Evolutionary conservation across 2,797 vertebrate species (phyloP).

Genomic region (Etheostoma perlongum): DNA sequence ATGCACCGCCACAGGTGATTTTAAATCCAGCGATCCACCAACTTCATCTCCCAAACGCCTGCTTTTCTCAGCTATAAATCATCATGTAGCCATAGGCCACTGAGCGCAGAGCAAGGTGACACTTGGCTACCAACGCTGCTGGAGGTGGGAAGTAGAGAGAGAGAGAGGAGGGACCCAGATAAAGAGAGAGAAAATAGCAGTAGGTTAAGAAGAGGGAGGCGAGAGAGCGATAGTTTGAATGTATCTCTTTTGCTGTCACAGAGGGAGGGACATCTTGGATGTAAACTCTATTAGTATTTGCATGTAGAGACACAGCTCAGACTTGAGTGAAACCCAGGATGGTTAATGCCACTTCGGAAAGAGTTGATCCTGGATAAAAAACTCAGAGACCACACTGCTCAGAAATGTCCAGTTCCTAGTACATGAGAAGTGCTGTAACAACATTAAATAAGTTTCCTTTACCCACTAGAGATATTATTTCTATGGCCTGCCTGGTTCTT

Average conservation of each 20-base stretch:
- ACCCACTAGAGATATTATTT: slow-evolving; percentile 10
- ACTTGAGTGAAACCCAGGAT: slow-evolving; percentile 35
- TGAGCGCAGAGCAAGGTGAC: slow-evolving; percentile 74
- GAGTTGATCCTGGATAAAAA: slow-evolving; percentile 21
- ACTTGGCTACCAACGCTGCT: slow-evolving; percentile 56
- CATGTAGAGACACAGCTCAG: slow-evolving; percentile 59
- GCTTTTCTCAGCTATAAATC: slow-evolving; percentile 73
- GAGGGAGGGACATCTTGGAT: slow-evolving; percentile 71
- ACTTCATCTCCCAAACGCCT: slow-evolving; percentile 58
- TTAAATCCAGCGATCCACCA: slow-evolving; percentile 65
- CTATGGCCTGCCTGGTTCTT: background rate
- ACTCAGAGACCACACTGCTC: background rate
- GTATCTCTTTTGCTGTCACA: slow-evolving; percentile 54
- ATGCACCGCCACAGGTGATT: slow-evolving; percentile 71
- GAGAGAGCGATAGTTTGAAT: slow-evolving; percentile 14
- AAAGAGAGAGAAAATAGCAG: slow-evolving; percentile 35
- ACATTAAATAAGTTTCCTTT: slow-evolving; percentile 9
- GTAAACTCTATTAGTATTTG: slow-evolving; percentile 72
- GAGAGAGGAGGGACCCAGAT: slow-evolving; percentile 10
- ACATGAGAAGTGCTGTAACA: slow-evolving; percentile 22
- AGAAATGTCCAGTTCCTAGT: slow-evolving; percentile 6
- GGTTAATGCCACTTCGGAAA: slow-evolving; percentile 38
- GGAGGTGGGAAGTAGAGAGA: slow-evolving; percentile 46
- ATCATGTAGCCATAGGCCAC: slow-evolving; percentile 69
- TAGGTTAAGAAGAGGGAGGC: slow-evolving; percentile 46